Percentiles rank a stretch among this genome's conserved stretches.
Conservation (phyloP, 2,888 invertebrate genomes). For the Pecten maximus region DNA sequence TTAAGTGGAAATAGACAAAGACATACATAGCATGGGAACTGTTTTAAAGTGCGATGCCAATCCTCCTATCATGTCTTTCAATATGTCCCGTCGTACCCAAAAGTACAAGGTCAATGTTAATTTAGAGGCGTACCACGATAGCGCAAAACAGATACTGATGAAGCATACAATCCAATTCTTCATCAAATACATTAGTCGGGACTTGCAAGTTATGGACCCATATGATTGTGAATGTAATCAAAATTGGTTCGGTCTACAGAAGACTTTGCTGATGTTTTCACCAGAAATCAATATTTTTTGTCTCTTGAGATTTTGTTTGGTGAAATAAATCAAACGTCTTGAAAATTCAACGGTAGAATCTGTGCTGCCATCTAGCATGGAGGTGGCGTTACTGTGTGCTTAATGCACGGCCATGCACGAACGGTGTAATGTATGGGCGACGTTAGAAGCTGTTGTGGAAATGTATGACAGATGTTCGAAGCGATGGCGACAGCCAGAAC, state of each 20-base stretch:
- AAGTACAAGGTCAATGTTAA: background rate
- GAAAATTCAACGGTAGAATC: background rate
- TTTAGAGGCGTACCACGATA: background rate
- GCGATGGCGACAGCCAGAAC: background rate
- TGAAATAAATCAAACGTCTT: slow-evolving; percentile 26
- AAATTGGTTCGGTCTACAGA: background rate
- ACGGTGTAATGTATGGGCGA: background rate
- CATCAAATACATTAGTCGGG: background rate
- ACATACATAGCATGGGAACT: too few relatives aligned
- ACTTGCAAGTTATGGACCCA: background rate
- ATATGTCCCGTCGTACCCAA: background rate
- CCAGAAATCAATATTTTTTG: background rate
- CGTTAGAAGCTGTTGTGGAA: background rate
- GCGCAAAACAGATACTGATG: background rate
- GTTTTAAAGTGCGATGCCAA: too few relatives aligned
- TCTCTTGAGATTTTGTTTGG: slow-evolving; percentile 14
- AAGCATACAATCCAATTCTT: background rate
- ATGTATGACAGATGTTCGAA: background rate
- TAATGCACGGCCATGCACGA: background rate
- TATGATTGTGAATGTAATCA: background rate
- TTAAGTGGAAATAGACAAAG: too few relatives aligned
- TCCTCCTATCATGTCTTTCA: background rate
- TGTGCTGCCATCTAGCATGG: background rate
- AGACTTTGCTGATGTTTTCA: background rate
- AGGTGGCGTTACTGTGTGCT: background rate